Percentiles rank a stretch among this genome's conserved stretches.
Conservation (phyloP, 1,140 invertebrate genomes). For the Archivesica marissinica region DNA sequence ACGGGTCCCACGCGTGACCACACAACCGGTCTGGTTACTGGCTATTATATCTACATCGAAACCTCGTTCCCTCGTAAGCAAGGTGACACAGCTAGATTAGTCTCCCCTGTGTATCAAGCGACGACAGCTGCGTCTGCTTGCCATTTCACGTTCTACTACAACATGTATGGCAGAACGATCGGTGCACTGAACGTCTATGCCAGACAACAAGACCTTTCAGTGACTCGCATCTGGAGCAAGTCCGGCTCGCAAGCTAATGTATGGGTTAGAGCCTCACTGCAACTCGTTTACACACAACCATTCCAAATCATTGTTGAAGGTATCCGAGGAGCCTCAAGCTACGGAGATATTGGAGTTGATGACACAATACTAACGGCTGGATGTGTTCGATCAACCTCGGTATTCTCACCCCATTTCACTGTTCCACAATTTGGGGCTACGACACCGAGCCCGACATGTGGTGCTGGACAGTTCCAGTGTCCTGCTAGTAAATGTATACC, state of each 20-base stretch:
- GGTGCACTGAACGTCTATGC: constrained; percentile 79
- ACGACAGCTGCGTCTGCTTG: constrained; percentile 69
- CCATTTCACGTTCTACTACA: constrained; percentile 80
- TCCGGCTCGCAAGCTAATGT: constrained; percentile 70
- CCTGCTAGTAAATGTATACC: constrained; percentile 70
- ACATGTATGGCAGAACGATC: constrained; percentile 82
- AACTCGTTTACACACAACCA: constrained; percentile 52
- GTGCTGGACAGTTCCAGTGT: constrained; percentile 71
- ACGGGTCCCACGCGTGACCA: constrained; percentile 78
- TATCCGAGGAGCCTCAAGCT: constrained; percentile 64
- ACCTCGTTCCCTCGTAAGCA: constrained; percentile 81
- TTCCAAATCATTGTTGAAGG: constrained; percentile 78
- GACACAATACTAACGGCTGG: constrained; percentile 75
- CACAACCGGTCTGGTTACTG: constrained; percentile 74
- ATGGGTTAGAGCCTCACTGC: constrained; percentile 71
- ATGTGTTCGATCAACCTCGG: constrained; percentile 65
- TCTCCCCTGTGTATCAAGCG: constrained; percentile 74
- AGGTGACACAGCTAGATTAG: constrained; percentile 78
- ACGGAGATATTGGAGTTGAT: constrained; percentile 80
- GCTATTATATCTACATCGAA: constrained; percentile 89
- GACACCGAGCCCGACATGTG: constrained; percentile 69
- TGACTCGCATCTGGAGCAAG: constrained; percentile 65
- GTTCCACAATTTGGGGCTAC: constrained; percentile 68
- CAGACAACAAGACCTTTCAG: constrained; percentile 60
- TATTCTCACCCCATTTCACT: constrained; percentile 71